Conservation (phyloP, 1,140 invertebrate species). For the Chymomyza costata region DNA sequence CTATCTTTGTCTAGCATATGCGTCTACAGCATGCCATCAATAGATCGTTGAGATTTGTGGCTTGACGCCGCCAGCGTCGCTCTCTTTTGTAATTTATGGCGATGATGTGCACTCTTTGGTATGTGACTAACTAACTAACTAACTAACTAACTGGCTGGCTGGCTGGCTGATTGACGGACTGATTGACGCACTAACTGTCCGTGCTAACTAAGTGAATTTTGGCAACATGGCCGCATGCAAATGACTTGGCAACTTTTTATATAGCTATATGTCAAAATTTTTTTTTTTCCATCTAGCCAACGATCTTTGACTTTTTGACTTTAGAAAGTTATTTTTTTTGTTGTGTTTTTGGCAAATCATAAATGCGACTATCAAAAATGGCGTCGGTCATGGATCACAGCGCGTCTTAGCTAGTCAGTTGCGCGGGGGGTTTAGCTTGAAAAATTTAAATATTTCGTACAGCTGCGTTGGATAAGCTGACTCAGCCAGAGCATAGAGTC, state of each 20-base stretch:
- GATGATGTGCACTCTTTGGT: too few species aligned
- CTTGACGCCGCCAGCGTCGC: too few species aligned
- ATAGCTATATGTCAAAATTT: not conserved
- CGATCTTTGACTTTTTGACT: constrained; percentile 39
- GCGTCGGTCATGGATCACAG: constrained; percentile 67
- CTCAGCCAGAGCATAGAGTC: constrained; percentile 21
- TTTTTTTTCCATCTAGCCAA: constrained; percentile 15
- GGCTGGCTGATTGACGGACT: too few species aligned
- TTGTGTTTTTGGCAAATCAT: constrained; percentile 61
- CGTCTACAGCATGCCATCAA: too few species aligned
- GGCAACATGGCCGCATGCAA: constrained; percentile 20
- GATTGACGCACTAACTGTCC: too few species aligned
- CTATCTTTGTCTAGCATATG: too few species aligned
- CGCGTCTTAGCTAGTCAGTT: constrained; percentile 28
- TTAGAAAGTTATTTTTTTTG: constrained; percentile 60
- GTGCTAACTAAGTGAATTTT: too few species aligned
- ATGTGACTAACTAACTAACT: too few species aligned
- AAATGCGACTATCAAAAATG: constrained; percentile 56
- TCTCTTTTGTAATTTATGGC: too few species aligned
- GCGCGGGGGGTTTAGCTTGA: constrained; percentile 7
- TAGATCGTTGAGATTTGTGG: too few species aligned
- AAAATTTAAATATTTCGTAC: constrained; percentile 44
- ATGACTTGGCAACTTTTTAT: constrained; percentile 23
- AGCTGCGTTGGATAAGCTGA: constrained; percentile 50
- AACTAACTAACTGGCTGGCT: too few species aligned